Conservation (phyloP, 1,140 invertebrate genomes). For the Cheumatopsyche charites region DNA sequence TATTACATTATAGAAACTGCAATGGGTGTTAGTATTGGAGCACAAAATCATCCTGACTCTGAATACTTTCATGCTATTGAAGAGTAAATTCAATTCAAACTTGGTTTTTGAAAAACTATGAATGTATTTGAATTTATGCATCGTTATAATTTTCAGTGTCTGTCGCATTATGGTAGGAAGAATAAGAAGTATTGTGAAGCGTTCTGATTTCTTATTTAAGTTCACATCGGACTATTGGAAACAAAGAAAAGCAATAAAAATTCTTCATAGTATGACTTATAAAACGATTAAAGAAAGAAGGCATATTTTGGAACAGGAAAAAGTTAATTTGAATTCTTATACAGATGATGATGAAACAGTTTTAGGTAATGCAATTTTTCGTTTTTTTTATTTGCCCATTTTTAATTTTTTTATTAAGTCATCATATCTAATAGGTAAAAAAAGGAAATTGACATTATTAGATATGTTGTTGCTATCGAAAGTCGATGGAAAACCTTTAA, state of each 20-base stretch:
- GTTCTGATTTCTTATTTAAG: constrained; percentile 54
- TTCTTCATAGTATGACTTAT: constrained; percentile 72
- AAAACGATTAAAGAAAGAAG: constrained; percentile 62
- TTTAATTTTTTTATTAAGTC: constrained; percentile 1
- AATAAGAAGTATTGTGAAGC: constrained; percentile 54
- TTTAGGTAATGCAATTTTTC: constrained; percentile 26
- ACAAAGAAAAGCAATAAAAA: constrained; percentile 65
- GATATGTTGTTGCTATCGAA: constrained; percentile 74
- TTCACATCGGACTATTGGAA: constrained; percentile 53
- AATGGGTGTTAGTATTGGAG: constrained; percentile 79
- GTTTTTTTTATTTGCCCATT: neutral
- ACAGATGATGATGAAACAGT: constrained; percentile 30
- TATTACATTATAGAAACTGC: constrained; percentile 70
- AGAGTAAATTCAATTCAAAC: constrained; percentile 57
- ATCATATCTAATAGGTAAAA: constrained; percentile 53
- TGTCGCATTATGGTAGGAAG: constrained; percentile 53
- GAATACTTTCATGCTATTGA: constrained; percentile 77
- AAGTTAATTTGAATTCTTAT: constrained; percentile 48
- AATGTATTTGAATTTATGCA: constrained; percentile 58
- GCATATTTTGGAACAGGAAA: constrained; percentile 51
- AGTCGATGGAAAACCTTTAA: constrained; percentile 63
- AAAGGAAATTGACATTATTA: constrained; percentile 74
- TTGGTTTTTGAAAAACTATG: neutral
- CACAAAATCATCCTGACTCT: constrained; percentile 72
- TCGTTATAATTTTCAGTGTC: constrained; percentile 51